Conservation (phyloP, 92 coral and sea anemone species). For the Phenganax stokvisi region DNA sequence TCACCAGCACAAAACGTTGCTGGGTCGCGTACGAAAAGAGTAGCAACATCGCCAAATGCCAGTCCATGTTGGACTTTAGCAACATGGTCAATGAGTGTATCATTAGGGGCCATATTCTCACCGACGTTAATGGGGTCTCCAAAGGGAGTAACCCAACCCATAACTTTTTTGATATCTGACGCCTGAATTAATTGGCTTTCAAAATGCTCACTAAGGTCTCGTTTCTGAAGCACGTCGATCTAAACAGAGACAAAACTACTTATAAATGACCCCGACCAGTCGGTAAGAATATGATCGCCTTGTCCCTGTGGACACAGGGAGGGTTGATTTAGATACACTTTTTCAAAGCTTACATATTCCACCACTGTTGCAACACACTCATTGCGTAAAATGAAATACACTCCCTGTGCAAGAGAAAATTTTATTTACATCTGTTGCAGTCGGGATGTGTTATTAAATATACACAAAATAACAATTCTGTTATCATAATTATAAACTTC, state of each 20-base stretch:
- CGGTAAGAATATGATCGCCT: slow-evolving; percentile 2
- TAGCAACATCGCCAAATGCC: background rate
- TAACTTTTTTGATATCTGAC: background rate
- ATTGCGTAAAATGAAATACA: too few species aligned
- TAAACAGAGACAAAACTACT: background rate
- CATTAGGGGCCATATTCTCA: background rate
- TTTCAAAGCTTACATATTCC: too few species aligned
- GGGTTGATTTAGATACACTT: background rate
- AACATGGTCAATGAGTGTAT: background rate
- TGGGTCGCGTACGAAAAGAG: background rate
- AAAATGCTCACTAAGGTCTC: background rate
- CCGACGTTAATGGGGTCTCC: background rate
- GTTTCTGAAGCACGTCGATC: background rate
- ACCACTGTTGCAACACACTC: too few species aligned
- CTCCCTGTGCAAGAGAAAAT: too few species aligned
- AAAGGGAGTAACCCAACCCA: background rate
- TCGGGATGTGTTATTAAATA: too few species aligned
- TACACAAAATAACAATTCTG: too few species aligned
- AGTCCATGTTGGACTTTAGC: background rate
- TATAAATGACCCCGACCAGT: background rate
- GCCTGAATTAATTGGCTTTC: background rate
- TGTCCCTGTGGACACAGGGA: background rate
- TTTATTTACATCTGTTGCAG: too few species aligned
- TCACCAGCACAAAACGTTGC: too few species aligned
- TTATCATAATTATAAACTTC: too few species aligned